Evolutionary conservation across 2,888 invertebrate species (phyloP).

Genomic region (Beris chalybata): DNA sequence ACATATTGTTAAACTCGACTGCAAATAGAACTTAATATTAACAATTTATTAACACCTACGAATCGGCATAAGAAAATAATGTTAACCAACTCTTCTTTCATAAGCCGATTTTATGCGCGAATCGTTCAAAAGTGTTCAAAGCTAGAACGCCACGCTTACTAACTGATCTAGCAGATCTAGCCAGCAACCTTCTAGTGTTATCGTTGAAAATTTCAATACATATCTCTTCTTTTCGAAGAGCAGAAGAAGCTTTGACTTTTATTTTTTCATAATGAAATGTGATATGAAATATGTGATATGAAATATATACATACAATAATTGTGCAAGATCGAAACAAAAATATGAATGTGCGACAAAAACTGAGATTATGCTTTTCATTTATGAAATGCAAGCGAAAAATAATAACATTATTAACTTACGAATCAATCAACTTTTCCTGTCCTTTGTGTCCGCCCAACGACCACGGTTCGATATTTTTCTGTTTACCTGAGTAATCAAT

Average conservation of each 20-base stretch:
- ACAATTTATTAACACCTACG: no score
- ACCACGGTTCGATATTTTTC: conserved; percentile 53
- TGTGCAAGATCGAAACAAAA: not conserved
- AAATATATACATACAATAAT: not conserved
- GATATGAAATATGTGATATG: conserved; percentile 26
- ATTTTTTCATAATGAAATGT: conserved; percentile 30
- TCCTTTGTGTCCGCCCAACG: conserved; percentile 51
- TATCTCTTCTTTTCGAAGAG: not conserved
- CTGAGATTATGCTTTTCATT: conserved; percentile 1
- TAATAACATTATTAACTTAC: conserved; percentile 36
- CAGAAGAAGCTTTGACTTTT: conserved; percentile 3
- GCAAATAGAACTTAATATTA: no score
- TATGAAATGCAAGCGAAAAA: not conserved
- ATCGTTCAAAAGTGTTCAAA: no score
- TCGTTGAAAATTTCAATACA: no score
- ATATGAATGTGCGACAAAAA: conserved; percentile 8
- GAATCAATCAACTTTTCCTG: conserved; percentile 43
- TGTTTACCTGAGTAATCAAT: conserved; percentile 45
- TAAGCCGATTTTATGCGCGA: no score
- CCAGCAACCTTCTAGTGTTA: no score
- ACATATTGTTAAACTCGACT: no score
- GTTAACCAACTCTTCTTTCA: no score
- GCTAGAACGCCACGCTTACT: no score
- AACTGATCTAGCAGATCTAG: no score
- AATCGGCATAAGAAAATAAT: no score